Conservation (phyloP, 2,113 vertebrate genomes). For the Zosterops pallidus region DNA sequence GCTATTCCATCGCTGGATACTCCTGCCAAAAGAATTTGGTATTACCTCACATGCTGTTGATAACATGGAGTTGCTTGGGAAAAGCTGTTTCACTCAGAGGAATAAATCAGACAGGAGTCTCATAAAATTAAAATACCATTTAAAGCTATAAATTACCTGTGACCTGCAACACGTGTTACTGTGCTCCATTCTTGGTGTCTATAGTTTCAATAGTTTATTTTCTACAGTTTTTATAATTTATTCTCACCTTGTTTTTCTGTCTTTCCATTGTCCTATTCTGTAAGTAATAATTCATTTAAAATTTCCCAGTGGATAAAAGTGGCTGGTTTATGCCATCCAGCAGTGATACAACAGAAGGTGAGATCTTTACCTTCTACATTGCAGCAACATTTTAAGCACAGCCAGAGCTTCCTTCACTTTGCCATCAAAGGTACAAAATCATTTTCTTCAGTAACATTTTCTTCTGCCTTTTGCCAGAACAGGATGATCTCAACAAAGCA, state of each 20-base stretch:
- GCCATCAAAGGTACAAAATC: neutral
- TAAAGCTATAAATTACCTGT: neutral
- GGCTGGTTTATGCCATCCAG: neutral
- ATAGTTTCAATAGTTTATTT: neutral
- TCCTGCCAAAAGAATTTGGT: constrained; percentile 22
- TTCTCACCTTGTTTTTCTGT: neutral
- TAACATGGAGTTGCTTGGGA: neutral
- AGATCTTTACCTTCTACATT: neutral
- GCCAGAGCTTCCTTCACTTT: neutral
- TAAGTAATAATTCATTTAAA: neutral
- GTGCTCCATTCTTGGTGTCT: neutral
- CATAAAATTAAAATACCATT: neutral
- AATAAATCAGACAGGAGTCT: constrained; percentile 8
- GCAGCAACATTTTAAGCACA: neutral
- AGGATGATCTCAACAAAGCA: neutral
- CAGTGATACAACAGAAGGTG: neutral
- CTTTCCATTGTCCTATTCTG: neutral
- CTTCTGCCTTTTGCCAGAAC: neutral
- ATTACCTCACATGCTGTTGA: neutral
- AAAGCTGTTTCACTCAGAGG: neutral
- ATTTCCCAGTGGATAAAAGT: neutral
- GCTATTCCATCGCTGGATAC: neutral
- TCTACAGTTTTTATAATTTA: neutral
- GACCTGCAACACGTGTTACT: neutral
- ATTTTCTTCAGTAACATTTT: neutral